phyloP scores from a whole-genome alignment of 2,797 vertebrate species.

The Vultur gryphus region DNA sequence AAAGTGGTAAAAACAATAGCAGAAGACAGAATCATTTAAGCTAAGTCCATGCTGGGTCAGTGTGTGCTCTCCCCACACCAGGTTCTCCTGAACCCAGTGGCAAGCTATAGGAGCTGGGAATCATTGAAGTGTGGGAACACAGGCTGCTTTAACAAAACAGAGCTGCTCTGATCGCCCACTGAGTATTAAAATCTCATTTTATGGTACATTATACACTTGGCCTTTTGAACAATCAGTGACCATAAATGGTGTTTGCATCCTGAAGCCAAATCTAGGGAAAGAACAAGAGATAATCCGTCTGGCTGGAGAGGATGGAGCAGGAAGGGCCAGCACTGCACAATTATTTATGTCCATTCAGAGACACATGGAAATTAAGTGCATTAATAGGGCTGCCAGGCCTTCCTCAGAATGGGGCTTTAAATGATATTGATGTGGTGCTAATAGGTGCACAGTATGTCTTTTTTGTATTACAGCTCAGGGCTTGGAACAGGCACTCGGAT shows the following conservation, averaged over 20 bases:
- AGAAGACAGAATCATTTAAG: background rate
- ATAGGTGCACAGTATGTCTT: constrained; percentile 64
- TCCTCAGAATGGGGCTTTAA: constrained; percentile 67
- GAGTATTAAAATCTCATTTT: constrained; percentile 73
- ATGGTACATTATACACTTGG: constrained; percentile 72
- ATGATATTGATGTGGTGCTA: constrained; percentile 70
- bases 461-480: background rate
- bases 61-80: background rate
- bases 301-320: constrained; percentile 20
- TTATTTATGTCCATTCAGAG: constrained; percentile 61
- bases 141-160: background rate
- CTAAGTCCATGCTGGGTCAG: background rate
- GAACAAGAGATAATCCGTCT: constrained; percentile 62
- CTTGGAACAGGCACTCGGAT: background rate
- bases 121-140: constrained; percentile 1
- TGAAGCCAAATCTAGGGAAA: constrained; percentile 64
- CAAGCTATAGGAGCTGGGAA: background rate
- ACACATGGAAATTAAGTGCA: constrained; percentile 11
- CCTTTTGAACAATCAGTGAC: constrained; percentile 67
- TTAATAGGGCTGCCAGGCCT: constrained; percentile 48
- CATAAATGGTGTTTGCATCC: constrained; percentile 66
- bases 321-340: background rate
- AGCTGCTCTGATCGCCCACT: constrained; percentile 35
- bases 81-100: background rate
- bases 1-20: background rate